Base-by-base conservation (phyloP, 2,113 vertebrate genomes). In the Talpa occidentalis region DNA sequence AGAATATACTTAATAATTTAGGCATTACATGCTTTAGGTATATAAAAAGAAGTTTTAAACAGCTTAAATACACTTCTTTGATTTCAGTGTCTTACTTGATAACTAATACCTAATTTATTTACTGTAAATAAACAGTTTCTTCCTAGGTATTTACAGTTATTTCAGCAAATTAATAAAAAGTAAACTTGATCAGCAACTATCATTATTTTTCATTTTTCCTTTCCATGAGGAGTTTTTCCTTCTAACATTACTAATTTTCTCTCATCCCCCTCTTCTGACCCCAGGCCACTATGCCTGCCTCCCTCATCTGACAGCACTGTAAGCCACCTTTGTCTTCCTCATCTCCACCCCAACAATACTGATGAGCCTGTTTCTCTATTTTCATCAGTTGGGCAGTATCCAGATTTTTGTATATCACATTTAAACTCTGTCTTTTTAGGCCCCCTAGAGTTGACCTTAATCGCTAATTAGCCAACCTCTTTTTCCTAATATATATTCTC, bases 401-500 rank as follows among this genome's bases (percentile, higher is more conserved):
- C 15, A n/a, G 2, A 2, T 72, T 72, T 84, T 79, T 89, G 52
- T 88, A 19, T 73, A 37, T 89, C 83, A 83, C 21, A 56, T 96
- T 95, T 86, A 85, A 88, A 88, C 69, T 78, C 52, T 78, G 26
- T 17, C 42, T 78, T 91, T 87, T 67, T 54, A 42, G 70, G 28
- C 15, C 26, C 35, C 72, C 1, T 94, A 77, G 56, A 56, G 6
- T 56, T 40, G 54, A 30, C 22, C 10, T 2, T n/a, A 85, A 49
- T 85, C 59, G 42, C 79, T 8, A 89, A 37, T 70, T 91, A 82
- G 54, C 37, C 49, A 82, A 35, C 10, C n/a, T 52, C 4, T 67
- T 95, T 95, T 93, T 91, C 49, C 47, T 17, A 73, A 4, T 80
- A 79, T 35, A 54, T 83, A 12, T 64, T 84, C 24, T 91, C 83